Evolutionary conservation across 2,888 invertebrate species (phyloP), one percentile per base, ranked within the genome.

Genomic region (Eupeodes luniger): DNA sequence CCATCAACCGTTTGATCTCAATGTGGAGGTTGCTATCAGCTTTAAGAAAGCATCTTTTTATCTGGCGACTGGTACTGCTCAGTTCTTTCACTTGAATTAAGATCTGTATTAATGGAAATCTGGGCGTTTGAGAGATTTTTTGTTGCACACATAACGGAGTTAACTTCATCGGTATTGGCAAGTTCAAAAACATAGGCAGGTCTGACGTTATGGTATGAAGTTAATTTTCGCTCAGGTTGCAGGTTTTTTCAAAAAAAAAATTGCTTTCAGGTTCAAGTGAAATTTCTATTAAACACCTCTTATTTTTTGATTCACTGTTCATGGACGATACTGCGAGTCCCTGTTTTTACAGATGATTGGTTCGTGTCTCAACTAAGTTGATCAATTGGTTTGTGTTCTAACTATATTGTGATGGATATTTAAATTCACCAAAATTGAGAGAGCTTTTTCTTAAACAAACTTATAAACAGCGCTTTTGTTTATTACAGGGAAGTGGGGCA

Each of bases 311-410:
- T 55, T 53, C 55, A 9, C 7, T 10, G 7, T 19, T 55, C 55
- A 55, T 55, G 55, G 12, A 12, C 19, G 4, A 2, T 3, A 19
- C 9, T 55, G 55, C 10, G 55, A 64, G 47, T 67, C 72, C 72
- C 76, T 87, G 82, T 74, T 82, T 85, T 78, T 72, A 81, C n/a
- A 36, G 27, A 2, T 10, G 7, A 7, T 10, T 10, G 19, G 19
- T 19, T 19, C 1, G 19, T 19, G 19, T 19, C 19, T 19, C 19
- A 19, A 19, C 19, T 19, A 19, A 19, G 19, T 19, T 19, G 19
- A 19, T 1, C 19, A 0, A 19, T 19, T 19, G 19, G 19, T 55
- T 57, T 27, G 57, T 57, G 57, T 57, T 12, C 19, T 57, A 12
- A 19, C 27, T 57, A 57, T 27, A 4, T 57, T 57, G 27, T 10